These are phyloP conservation scores for Macrotis lagotis DNA, from an alignment of 2,113 vertebrate species.

Conservation along the genomic window DNA sequence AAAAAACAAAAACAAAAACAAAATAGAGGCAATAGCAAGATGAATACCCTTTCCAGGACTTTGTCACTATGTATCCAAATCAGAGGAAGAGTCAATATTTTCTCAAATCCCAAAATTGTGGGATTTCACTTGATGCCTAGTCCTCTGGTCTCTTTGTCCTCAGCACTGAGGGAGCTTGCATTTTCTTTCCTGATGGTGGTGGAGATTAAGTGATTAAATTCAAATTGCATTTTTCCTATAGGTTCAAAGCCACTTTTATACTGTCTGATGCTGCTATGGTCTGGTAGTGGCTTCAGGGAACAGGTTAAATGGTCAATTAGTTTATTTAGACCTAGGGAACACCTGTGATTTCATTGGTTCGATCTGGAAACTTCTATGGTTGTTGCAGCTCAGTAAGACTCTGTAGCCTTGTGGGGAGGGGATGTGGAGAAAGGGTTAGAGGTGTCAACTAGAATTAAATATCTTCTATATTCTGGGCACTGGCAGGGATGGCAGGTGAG, in stretches of 20 bases:
- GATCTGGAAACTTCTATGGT: background rate
- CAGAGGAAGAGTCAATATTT: background rate
- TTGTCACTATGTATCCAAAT: background rate
- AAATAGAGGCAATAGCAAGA: background rate
- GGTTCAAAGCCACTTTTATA: background rate
- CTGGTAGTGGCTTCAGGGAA: background rate
- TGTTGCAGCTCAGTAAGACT: background rate
- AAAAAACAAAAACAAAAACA: too few species aligned
- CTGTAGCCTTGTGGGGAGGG: background rate
- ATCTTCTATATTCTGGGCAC: too few species aligned
- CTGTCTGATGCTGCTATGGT: background rate
- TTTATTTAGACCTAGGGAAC: background rate
- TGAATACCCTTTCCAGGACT: background rate
- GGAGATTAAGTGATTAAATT: background rate
- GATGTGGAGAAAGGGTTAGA: background rate
- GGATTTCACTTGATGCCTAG: background rate
- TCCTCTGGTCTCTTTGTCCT: background rate
- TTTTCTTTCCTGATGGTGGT: background rate
- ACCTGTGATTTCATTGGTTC: background rate
- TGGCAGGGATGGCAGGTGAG: too few species aligned
- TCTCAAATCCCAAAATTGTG: background rate
- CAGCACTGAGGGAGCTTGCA: background rate
- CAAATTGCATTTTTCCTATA: background rate
- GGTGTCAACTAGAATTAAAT: too few species aligned
- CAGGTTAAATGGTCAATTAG: background rate